Conservation (phyloP, 2,113 vertebrate genomes). For the Calidris pygmaea region DNA sequence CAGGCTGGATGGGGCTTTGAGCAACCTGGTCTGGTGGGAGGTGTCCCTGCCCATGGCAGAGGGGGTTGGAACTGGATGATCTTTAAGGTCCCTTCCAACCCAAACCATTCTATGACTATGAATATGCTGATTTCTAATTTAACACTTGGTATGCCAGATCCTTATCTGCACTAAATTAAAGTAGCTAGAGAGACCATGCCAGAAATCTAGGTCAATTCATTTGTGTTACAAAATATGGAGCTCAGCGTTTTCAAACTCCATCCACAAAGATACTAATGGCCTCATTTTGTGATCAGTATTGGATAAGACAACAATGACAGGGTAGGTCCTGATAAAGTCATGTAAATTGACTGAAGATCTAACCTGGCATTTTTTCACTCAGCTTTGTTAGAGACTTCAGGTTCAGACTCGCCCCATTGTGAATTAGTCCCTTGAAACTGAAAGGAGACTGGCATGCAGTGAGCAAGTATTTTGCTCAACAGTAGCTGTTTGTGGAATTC, state of each 20-base stretch:
- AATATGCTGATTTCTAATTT: neutral
- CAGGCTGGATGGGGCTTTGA: neutral
- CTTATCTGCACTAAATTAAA: neutral
- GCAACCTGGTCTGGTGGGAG: neutral
- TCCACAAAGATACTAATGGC: neutral
- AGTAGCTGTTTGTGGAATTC: neutral
- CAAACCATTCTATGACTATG: neutral
- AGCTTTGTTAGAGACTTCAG: neutral
- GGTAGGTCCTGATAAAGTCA: neutral
- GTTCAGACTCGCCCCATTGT: neutral
- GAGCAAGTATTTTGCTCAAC: slow-evolving; percentile 25
- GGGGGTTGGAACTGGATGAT: neutral
- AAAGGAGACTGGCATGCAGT: neutral
- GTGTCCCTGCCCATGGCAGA: neutral
- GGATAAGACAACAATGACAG: neutral
- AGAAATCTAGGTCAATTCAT: neutral
- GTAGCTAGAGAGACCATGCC: neutral
- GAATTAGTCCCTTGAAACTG: neutral
- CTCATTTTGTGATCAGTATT: neutral
- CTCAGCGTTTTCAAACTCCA: neutral
- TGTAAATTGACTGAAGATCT: neutral
- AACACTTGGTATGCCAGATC: neutral
- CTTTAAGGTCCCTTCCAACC: neutral
- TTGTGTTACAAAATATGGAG: neutral
- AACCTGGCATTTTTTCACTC: neutral